Percentiles rank a stretch among this genome's conserved stretches.
phyloP scores from a whole-genome alignment of 2,888 invertebrate genomes.

The Trichogramma dendrolimi region DNA sequence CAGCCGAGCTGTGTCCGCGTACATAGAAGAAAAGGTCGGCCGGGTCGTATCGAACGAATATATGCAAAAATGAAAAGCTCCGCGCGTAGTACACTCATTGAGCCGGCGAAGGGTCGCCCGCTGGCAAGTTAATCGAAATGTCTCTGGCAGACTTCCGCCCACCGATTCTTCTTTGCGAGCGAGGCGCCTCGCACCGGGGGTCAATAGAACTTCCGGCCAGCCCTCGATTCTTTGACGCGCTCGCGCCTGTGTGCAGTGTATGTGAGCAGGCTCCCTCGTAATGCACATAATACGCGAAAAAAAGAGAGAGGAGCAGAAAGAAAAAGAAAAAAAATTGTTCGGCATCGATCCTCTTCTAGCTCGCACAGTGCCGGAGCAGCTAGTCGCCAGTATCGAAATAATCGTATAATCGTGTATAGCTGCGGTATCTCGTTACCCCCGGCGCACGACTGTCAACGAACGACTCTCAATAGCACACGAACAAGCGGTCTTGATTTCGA shows the following conservation, averaged over 20 bases:
- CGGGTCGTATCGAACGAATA: too few species aligned
- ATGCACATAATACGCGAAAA: background rate
- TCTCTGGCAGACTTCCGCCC: constrained; percentile 44
- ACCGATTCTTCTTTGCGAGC: constrained; percentile 28
- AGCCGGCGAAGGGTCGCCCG: constrained; percentile 32
- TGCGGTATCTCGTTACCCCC: background rate
- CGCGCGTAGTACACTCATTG: too few species aligned
- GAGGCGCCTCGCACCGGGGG: constrained; percentile 10
- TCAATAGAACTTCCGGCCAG: constrained; percentile 31
- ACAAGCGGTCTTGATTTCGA: constrained; percentile 47
- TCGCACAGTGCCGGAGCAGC: constrained; percentile 2
- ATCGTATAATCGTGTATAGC: constrained; percentile 29
- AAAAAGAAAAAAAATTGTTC: background rate
- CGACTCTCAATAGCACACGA: constrained; percentile 30
- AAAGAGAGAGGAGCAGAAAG: background rate
- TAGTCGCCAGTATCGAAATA: constrained; percentile 30
- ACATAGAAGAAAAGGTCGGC: too few species aligned
- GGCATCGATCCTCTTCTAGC: background rate
- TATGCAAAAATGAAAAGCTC: too few species aligned
- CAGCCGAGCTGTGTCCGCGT: too few species aligned
- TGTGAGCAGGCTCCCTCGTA: too few species aligned
- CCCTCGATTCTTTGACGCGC: constrained; percentile 7
- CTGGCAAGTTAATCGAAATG: constrained; percentile 50
- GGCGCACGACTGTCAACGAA: too few species aligned
- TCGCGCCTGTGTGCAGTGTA: background rate